Percentiles rank a stretch among this genome's conserved stretches.
Conservation (phyloP, 2,113 vertebrate genomes). For the Psilopogon haemacephalus region DNA sequence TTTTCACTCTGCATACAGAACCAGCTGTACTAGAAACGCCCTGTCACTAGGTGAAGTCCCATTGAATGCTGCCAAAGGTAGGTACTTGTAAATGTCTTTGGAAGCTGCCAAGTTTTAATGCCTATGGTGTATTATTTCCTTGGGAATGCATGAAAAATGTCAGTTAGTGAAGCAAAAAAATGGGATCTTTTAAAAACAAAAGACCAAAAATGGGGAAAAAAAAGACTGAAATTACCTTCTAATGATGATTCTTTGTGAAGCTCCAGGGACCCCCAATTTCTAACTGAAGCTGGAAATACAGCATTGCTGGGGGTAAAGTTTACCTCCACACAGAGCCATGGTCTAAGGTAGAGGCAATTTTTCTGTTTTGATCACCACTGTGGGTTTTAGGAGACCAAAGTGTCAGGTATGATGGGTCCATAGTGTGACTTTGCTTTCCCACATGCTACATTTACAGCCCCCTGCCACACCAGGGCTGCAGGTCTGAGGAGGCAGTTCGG, state of each 20-base stretch:
- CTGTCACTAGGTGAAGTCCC: neutral
- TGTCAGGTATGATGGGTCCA: fast-evolving
- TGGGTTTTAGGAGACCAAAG: neutral
- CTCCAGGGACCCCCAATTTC: neutral
- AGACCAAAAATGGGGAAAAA: neutral
- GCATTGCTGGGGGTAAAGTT: neutral
- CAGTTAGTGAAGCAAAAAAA: neutral
- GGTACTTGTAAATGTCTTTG: neutral
- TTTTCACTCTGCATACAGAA: neutral
- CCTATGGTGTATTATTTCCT: neutral
- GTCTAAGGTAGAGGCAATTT: neutral
- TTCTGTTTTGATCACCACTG: neutral
- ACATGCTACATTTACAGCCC: fast-evolving
- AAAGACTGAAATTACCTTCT: neutral
- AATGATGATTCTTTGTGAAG: neutral
- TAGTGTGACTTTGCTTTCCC: neutral
- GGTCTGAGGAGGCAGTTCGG: fast-evolving
- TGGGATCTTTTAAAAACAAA: neutral
- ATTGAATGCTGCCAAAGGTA: neutral
- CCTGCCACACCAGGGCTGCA: fast-evolving
- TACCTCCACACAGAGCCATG: neutral
- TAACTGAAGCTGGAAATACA: neutral
- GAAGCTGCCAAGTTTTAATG: neutral
- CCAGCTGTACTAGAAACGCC: neutral
- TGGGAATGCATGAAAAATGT: neutral